phyloP scores from a whole-genome alignment of 2,888 invertebrate species.

The Euspilapteryx auroguttella region DNA sequence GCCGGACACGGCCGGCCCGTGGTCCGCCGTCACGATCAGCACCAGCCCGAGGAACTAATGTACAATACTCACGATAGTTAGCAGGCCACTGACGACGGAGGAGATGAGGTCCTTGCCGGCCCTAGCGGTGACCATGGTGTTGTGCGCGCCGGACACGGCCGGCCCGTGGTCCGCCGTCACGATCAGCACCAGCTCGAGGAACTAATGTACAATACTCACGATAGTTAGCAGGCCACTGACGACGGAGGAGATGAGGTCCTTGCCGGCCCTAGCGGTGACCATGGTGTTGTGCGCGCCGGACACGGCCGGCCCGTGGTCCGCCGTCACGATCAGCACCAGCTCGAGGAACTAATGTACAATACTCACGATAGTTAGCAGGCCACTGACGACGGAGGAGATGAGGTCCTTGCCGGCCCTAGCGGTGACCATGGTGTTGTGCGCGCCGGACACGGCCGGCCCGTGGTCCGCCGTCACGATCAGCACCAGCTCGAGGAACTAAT shows the following conservation, averaged over 20 bases:
- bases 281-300: conserved; percentile 99
- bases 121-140: conserved; percentile 96
- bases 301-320: conserved; percentile 98
- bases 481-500: too few species aligned
- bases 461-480: too few species aligned
- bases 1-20: too few species aligned
- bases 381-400: background rate
- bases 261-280: conserved; percentile 95
- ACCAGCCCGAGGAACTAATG: too few species aligned
- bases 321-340: conserved; percentile 87
- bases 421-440: background rate
- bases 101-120: conserved; percentile 98
- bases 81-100: conserved; percentile 90
- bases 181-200: conserved; percentile 99
- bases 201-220: too few species aligned
- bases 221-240: conserved; percentile 97
- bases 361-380: background rate
- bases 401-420: background rate
- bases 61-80: conserved; percentile 92
- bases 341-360: too few species aligned
- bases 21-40: too few species aligned
- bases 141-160: conserved; percentile 97
- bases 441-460: too few species aligned
- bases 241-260: conserved; percentile 94
- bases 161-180: conserved; percentile 99